phyloP scores from a whole-genome alignment of 2,888 invertebrate species.

The Rapana venosa region DNA sequence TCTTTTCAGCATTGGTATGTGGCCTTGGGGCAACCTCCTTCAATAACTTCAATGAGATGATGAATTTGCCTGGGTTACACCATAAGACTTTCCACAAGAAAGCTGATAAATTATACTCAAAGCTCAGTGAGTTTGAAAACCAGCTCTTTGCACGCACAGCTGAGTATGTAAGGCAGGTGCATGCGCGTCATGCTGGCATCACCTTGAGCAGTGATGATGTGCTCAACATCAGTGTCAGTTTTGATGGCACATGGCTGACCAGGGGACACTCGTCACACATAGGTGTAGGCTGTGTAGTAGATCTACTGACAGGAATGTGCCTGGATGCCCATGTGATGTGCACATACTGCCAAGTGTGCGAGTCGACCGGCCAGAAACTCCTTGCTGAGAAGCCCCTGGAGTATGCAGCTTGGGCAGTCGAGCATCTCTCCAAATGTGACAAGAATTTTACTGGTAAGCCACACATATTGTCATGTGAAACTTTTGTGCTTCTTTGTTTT shows the following conservation, averaged over 20 bases:
- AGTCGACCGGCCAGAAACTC: background rate
- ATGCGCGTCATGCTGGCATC: background rate
- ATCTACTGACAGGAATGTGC: constrained; percentile 8
- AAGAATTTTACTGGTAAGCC: background rate
- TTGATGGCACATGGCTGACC: constrained; percentile 35
- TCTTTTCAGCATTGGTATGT: background rate
- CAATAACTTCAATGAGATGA: background rate
- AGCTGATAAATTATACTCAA: background rate
- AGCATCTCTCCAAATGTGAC: background rate
- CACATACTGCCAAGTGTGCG: constrained; percentile 31
- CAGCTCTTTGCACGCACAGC: background rate
- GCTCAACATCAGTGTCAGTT: constrained; percentile 35
- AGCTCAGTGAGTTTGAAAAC: background rate
- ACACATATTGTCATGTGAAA: no score
- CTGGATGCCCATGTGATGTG: constrained; percentile 25
- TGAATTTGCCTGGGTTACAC: background rate
- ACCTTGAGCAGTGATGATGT: background rate
- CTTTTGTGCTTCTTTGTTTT: no score
- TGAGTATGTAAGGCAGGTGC: background rate
- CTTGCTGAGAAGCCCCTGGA: background rate
- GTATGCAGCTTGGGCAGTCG: background rate
- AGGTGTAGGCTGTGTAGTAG: constrained; percentile 28
- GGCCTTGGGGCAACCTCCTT: background rate
- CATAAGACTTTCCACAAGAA: background rate
- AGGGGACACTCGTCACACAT: constrained; percentile 17